Conservation (phyloP, 2,113 vertebrate species). For the Lagopus muta region DNA sequence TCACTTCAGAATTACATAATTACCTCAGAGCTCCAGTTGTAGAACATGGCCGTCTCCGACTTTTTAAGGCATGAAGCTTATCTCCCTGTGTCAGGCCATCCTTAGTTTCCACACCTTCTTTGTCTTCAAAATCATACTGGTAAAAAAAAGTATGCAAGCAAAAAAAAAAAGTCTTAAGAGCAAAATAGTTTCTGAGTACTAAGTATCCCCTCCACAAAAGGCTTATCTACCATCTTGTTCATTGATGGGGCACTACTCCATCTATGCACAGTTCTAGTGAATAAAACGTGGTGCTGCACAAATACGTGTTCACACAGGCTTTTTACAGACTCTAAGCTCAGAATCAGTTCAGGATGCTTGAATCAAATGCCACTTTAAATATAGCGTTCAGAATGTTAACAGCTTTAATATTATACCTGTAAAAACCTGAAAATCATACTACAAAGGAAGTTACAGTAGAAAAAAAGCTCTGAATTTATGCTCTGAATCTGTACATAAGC, state of each 20-base stretch:
- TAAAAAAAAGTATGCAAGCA: not conserved
- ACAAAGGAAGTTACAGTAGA: not conserved
- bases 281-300: not conserved
- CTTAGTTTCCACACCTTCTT: conserved; percentile 69
- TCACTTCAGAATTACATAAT: conserved; percentile 72
- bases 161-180: not conserved
- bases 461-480: not conserved
- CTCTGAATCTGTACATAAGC: not conserved
- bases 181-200: not conserved
- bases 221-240: not conserved
- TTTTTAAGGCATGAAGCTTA: conserved; percentile 95
- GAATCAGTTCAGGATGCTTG: not conserved
- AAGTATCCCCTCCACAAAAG: not conserved
- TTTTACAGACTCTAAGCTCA: not conserved
- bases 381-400: not conserved
- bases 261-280: not conserved
- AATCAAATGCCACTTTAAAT: not conserved
- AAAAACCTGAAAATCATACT: not conserved
- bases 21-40: conserved; percentile 87
- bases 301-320: not conserved
- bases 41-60: conserved; percentile 82
- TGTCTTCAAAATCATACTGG: conserved; percentile 82
- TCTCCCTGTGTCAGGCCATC: conserved; percentile 91
- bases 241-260: not conserved
- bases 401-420: not conserved